These are phyloP conservation scores for Agrochola lota DNA, from an alignment of 2,888 invertebrate genomes.

Conservation along the genomic window DNA sequence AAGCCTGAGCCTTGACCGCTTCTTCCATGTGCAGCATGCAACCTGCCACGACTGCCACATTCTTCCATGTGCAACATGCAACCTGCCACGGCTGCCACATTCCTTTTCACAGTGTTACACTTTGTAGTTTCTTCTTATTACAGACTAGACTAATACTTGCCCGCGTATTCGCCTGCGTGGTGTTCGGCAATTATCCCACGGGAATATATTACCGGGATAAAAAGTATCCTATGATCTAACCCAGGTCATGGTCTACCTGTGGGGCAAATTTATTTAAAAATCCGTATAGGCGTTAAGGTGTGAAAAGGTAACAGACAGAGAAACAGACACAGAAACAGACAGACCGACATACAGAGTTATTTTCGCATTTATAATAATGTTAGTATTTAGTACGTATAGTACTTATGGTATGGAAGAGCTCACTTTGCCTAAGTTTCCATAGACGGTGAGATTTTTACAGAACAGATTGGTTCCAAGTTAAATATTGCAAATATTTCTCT, in stretches of 20 bases:
- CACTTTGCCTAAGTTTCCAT: neutral
- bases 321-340: no score
- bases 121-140: slow-evolving; percentile 69
- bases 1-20: slow-evolving; percentile 69
- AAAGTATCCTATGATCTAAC: neutral
- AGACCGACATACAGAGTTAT: neutral
- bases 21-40: slow-evolving; percentile 69
- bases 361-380: neutral
- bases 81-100: slow-evolving; percentile 70
- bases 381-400: neutral
- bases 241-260: neutral
- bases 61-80: slow-evolving; percentile 69
- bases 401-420: neutral
- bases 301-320: neutral
- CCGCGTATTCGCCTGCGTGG: no score
- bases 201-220: neutral
- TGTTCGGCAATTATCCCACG: neutral
- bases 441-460: neutral
- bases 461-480: neutral
- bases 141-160: neutral
- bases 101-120: slow-evolving; percentile 73
- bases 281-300: neutral
- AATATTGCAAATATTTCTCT: neutral
- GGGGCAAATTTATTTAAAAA: neutral
- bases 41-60: slow-evolving; percentile 70